phyloP scores from a whole-genome alignment of 2,113 vertebrate species.

The Himantopus leucocephalus region DNA sequence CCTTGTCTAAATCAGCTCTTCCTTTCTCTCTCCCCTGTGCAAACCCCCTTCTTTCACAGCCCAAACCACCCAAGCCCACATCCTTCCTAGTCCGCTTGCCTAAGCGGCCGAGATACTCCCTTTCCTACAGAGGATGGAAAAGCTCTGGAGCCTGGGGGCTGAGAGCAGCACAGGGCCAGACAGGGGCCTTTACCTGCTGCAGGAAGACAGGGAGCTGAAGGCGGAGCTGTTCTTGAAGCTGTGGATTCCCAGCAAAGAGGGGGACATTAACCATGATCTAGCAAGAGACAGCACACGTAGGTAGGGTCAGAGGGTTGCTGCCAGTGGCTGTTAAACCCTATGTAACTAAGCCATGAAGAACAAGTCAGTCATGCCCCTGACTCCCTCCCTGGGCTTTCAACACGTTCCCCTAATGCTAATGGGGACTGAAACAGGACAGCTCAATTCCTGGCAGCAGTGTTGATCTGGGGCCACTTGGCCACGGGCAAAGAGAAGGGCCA shows the following conservation, averaged over 20 bases:
- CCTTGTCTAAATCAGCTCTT: background rate
- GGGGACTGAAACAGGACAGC: background rate
- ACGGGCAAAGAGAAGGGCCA: background rate
- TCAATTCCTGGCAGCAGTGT: background rate
- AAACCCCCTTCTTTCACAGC: background rate
- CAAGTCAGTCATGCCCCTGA: background rate
- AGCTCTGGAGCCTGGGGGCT: background rate
- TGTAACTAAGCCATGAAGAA: background rate
- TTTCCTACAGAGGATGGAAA: background rate
- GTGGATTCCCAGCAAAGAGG: constrained; percentile 94
- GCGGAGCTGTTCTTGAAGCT: constrained; percentile 96
- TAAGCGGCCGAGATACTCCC: background rate
- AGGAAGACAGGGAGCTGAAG: constrained; percentile 94
- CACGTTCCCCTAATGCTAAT: background rate
- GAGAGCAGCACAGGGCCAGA: constrained; percentile 46
- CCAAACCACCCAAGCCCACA: constrained; percentile 1
- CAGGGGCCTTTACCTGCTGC: constrained; percentile 86
- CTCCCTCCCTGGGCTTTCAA: constrained; percentile 12
- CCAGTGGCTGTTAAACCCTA: background rate
- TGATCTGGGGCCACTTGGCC: background rate
- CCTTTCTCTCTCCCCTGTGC: background rate
- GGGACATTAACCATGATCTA: constrained; percentile 99
- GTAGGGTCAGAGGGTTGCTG: constrained; percentile 23
- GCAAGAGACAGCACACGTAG: constrained; percentile 38
- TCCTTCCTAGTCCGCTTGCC: background rate